A percentile compares a stretch with the other conserved stretches of the same genome.
Conservation (phyloP, 2,888 invertebrate species). For the Orthosia gracilis region DNA sequence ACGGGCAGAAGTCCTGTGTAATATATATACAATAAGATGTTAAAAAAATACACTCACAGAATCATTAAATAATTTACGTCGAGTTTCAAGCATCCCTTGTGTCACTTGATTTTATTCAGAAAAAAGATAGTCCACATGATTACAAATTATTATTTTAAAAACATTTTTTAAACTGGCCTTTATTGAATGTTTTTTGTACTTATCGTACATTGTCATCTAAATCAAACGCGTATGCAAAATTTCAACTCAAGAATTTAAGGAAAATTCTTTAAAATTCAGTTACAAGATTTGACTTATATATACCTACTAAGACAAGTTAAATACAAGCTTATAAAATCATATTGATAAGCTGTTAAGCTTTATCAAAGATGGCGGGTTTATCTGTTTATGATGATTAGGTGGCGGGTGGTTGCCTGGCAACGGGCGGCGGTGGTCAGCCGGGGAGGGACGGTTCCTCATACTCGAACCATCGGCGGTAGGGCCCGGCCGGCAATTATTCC, state of each 20-base stretch:
- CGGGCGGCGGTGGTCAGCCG: slow-evolving; percentile 87
- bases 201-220: too few species aligned
- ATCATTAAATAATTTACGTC: not conserved
- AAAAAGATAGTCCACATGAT: slow-evolving; percentile 17
- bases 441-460: slow-evolving; percentile 85
- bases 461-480: slow-evolving; percentile 80
- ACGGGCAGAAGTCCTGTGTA: too few species aligned
- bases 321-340: slow-evolving; percentile 33
- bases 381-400: slow-evolving; percentile 91
- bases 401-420: slow-evolving; percentile 87
- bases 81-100: not conserved
- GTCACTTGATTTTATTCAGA: not conserved
- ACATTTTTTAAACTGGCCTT: too few species aligned
- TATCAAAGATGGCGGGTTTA: slow-evolving; percentile 83
- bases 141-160: slow-evolving; percentile 27
- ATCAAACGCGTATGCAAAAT: too few species aligned
- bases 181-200: too few species aligned
- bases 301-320: too few species aligned
- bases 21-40: too few species aligned
- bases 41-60: not conserved
- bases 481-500: slow-evolving; percentile 87
- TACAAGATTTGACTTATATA: too few species aligned
- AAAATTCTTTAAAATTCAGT: too few species aligned
- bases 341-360: slow-evolving; percentile 70
- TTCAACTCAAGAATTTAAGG: too few species aligned